Evolutionary conservation across 2,113 vertebrate species (phyloP).

Genomic region (Setophaga petechia): DNA sequence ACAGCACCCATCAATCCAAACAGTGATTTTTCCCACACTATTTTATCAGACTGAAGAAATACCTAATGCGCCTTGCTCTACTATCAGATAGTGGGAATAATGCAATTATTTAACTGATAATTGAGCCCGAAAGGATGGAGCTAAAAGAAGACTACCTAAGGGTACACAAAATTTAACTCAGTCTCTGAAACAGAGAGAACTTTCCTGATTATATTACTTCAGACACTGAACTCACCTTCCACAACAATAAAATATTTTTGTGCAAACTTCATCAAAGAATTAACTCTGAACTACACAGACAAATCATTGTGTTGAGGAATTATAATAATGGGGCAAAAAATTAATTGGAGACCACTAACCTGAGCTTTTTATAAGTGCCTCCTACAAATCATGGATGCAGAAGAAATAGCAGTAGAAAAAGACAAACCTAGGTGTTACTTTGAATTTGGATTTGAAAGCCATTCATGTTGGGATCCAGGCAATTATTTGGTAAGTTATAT

Average conservation of each 20-base stretch:
- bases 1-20: neutral
- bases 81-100: neutral
- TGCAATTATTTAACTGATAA: neutral
- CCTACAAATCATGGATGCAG: neutral
- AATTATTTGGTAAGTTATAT: neutral
- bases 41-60: neutral
- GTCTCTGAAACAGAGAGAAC: neutral
- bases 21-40: neutral
- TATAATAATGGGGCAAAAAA: conserved; percentile 15
- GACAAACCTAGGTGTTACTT: neutral
- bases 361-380: neutral
- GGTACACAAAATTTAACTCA: neutral
- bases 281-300: neutral
- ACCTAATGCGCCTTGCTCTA: neutral
- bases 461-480: neutral
- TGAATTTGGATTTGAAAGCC: neutral
- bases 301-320: neutral
- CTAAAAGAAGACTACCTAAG: neutral
- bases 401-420: neutral
- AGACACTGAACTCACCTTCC: neutral
- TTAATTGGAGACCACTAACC: neutral
- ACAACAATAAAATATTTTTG: neutral
- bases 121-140: neutral
- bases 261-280: neutral
- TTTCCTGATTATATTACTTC: neutral